Evolutionary conservation across 2,888 invertebrate genomes (phyloP), one percentile per base, ranked within the genome.

Genomic region (Pollenia amentaria): DNA sequence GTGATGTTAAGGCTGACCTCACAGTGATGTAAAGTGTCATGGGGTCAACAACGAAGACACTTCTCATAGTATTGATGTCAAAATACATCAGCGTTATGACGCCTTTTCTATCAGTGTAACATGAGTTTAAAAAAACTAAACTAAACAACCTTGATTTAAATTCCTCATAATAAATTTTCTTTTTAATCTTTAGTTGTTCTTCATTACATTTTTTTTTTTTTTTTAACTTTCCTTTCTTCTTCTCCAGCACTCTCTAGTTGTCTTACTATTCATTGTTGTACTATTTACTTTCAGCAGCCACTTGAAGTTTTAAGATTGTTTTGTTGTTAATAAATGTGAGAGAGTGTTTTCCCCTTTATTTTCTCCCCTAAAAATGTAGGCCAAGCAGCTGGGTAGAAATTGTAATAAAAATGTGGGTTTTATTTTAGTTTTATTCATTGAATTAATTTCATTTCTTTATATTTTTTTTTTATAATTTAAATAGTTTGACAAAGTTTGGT

Each of bases 91-190:
- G n/a, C n/a, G n/a, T n/a, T n/a, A n/a, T n/a, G n/a, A n/a, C n/a
- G n/a, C n/a, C n/a, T n/a, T n/a, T n/a, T n/a, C n/a, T n/a, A n/a
- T n/a, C n/a, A n/a, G n/a, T n/a, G 57, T 57, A 53, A 57, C 11
- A 44, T 60, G 21, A 60, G 51, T 42, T 29, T 60, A 60, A 57
- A 44, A 80, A 57, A 21, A 80, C 70, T 62, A 69, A 57, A 65
- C 65, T 51, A 51, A 81, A 51, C 73, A 82, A 76, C 76, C 76
- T 82, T 82, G 75, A 82, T 76, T 69, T 82, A 60, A 69, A 69
- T 75, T 75, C 51, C 53, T 62, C 42, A 51, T 69, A 69, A 69
- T 75, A 53, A 44, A 55, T 44, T 53, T 14, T 14, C 11, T 51
- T 21, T 18, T 38, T 60, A 21, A 64, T 62, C 8, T 55, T 53